These are phyloP conservation scores for Agrotis segetum DNA, from an alignment of 2,888 invertebrate genomes.

Conservation along the genomic window DNA sequence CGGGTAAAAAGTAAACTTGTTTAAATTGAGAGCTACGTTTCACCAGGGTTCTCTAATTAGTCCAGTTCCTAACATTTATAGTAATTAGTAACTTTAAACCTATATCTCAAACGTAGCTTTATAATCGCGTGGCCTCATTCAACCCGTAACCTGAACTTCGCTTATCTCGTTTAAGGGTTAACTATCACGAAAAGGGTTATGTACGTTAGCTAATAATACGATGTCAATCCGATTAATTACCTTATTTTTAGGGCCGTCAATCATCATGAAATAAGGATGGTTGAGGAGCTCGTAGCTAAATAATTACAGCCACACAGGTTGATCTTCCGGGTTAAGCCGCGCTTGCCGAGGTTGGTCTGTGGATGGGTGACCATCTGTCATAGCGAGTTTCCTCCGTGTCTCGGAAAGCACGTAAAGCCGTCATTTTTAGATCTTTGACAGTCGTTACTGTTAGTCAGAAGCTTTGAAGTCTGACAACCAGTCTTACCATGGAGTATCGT, in stretches of 20 bases:
- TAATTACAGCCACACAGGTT: too few species aligned
- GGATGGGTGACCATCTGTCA: too few species aligned
- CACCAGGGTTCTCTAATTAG: not conserved
- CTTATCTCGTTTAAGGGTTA: conserved; percentile 31
- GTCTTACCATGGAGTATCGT: too few species aligned
- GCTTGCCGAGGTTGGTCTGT: too few species aligned
- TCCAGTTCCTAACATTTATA: conserved; percentile 20
- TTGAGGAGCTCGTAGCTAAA: too few species aligned
- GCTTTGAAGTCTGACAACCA: too few species aligned
- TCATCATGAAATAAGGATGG: too few species aligned
- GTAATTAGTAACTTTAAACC: conserved; percentile 39
- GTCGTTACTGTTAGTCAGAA: too few species aligned
- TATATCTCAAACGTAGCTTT: conserved; percentile 12
- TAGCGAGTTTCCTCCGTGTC: too few species aligned
- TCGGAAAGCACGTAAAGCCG: too few species aligned
- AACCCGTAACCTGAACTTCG: conserved; percentile 39
- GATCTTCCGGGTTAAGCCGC: too few species aligned
- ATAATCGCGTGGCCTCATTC: conserved; percentile 20
- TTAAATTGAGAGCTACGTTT: not conserved
- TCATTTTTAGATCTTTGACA: too few species aligned
- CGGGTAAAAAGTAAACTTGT: not conserved
- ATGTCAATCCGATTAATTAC: conserved; percentile 46
- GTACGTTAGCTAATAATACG: conserved; percentile 23
- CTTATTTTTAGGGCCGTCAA: not conserved
- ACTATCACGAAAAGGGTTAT: conserved; percentile 35